Evolutionary conservation across 2,888 invertebrate genomes (phyloP).

Genomic region (Galeopsomyia nigrocyanea): DNA sequence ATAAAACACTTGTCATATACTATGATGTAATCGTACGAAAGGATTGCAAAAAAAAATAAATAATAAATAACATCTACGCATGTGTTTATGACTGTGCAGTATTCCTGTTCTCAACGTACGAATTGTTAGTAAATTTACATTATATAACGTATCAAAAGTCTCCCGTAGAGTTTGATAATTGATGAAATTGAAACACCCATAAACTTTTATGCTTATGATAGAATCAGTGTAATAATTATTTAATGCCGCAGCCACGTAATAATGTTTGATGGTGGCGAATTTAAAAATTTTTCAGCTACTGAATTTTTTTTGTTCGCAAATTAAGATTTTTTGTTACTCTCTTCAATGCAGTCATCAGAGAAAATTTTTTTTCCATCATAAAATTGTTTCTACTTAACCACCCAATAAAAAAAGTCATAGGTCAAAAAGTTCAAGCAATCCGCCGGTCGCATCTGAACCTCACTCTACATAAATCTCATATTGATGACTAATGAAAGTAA

Average conservation of each 20-base stretch:
- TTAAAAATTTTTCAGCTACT: too few relatives aligned
- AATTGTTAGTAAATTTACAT: not conserved
- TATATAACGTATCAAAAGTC: conserved; percentile 10
- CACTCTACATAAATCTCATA: too few relatives aligned
- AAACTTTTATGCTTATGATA: conserved; percentile 14
- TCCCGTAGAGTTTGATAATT: conserved; percentile 33
- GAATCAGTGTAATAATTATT: not conserved
- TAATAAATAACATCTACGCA: too few relatives aligned
- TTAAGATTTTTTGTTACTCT: too few relatives aligned
- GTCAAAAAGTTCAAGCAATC: too few relatives aligned
- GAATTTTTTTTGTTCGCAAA: too few relatives aligned
- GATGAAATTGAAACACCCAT: conserved; percentile 16
- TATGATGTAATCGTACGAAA: conserved; percentile 14
- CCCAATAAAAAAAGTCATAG: too few relatives aligned
- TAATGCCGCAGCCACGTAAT: conserved; percentile 21
- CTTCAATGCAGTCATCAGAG: too few relatives aligned
- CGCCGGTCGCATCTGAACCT: too few relatives aligned
- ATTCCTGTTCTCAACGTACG: not conserved
- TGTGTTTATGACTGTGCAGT: conserved; percentile 1
- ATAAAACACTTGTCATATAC: not conserved
- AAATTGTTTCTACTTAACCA: too few relatives aligned
- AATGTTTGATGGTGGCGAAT: not conserved
- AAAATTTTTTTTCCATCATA: too few relatives aligned
- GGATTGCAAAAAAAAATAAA: not conserved
- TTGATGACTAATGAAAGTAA: too few relatives aligned